Conservation (phyloP, 2,113 vertebrate species). For the Eulacestoma nigropectus region DNA sequence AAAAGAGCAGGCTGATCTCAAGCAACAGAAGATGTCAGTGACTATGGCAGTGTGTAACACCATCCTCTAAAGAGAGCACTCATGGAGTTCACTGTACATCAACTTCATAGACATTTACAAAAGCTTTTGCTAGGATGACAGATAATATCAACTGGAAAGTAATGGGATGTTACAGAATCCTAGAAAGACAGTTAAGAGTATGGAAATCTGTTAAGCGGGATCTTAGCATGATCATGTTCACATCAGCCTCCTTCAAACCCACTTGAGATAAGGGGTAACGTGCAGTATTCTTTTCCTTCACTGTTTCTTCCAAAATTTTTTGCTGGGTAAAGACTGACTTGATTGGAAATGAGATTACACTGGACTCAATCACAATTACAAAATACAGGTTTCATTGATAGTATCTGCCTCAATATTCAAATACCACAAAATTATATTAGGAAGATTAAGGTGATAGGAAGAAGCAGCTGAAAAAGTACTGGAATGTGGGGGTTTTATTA, state of each 20-base stretch:
- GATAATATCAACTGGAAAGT: background rate
- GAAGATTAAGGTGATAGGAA: background rate
- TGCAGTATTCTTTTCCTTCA: background rate
- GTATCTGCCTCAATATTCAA: background rate
- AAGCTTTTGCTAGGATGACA: background rate
- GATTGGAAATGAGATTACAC: background rate
- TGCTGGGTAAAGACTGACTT: background rate
- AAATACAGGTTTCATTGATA: background rate
- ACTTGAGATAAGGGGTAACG: background rate
- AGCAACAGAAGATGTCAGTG: background rate
- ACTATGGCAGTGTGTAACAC: background rate
- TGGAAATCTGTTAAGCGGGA: background rate
- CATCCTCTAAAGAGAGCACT: background rate
- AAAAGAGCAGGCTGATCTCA: background rate
- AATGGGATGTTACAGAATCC: background rate
- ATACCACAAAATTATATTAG: background rate
- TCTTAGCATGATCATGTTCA: background rate
- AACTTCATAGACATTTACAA: background rate
- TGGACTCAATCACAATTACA: background rate
- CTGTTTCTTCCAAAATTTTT: background rate
- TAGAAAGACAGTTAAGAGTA: background rate
- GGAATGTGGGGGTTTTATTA: background rate
- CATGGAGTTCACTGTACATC: background rate
- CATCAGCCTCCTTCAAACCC: background rate
- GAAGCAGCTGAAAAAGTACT: background rate